Evolutionary conservation across 2,113 vertebrate species (phyloP), one percentile per base, ranked within the genome.

Genomic region (Sialia sialis): DNA sequence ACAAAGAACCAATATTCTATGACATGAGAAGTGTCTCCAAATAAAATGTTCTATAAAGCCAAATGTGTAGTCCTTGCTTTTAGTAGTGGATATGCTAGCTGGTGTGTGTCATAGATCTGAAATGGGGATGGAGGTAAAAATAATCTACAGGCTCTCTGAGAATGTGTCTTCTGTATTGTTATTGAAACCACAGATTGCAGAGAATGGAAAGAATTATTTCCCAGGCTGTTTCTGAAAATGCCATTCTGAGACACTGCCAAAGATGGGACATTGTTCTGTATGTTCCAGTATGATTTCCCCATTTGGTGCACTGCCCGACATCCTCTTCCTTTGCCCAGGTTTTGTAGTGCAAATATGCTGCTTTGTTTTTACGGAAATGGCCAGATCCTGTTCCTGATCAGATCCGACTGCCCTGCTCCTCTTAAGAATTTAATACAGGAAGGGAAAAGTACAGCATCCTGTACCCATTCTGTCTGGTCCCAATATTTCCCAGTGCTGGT

Each of bases 1-100:
- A 97, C 60, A 46, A 87, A 87, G 80, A 97, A 92, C 68, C 58
- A 90, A 78, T 92, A 92, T 84, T 91, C 66, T 86, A 8, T 46
- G n/a, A 91, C 4, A 6, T 75, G 44, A 64, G 21, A 90, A 41
- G 14, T 74, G 9, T 94, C 89, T 97, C 68, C 67, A 88, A 97
- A 97, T 98, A 98, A 97, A 98, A 64, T 59, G 59, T 95, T 96
- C 92, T 88, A 48, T 80, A n/a, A 93, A 95, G 93, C 87, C 90
- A 92, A 93, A 83, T 25, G 30, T 46, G 59, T 68, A 43, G 30
- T 66, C 51, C 56, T 87, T 91, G 15, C 4, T 90, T 94, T 63
- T 13, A 78, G 26, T n/a, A 44, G 56, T 46, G 58, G 10, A 32
- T n/a, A 25, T 74, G 59, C 41, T 75, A 49, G n/a, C 17, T 1